Percentiles rank a stretch among this genome's conserved stretches.
These are phyloP conservation scores for Cheiracanthium punctorium DNA, from an alignment of 2,888 invertebrate species.

Conservation along the genomic window DNA sequence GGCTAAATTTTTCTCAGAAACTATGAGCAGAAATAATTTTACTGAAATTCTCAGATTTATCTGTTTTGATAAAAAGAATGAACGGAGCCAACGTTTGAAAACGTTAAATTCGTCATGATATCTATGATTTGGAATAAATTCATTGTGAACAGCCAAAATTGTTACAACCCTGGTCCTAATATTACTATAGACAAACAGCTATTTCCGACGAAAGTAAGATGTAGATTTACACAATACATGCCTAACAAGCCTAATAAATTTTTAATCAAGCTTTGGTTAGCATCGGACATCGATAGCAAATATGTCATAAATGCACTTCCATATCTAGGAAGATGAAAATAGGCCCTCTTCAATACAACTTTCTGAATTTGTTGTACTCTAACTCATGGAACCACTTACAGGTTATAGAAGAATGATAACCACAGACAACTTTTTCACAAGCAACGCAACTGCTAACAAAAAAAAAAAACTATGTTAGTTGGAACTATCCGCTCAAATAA, in stretches of 20 bases:
- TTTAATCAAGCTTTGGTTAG: conserved; percentile 19
- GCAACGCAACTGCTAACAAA: neutral
- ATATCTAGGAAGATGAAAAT: conserved; percentile 15
- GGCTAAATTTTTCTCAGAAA: neutral
- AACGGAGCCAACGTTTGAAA: neutral
- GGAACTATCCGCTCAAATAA: conserved; percentile 17
- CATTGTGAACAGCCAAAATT: conserved; percentile 23
- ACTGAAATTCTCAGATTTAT: conserved; percentile 24
- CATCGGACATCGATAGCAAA: conserved; percentile 1
- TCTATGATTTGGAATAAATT: conserved; percentile 9
- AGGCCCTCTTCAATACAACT: neutral
- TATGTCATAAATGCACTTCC: conserved; percentile 22
- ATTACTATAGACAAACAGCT: conserved; percentile 12
- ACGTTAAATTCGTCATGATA: conserved; percentile 20
- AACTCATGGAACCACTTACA: neutral
- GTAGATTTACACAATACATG: too few relatives aligned
- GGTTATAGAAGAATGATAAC: neutral
- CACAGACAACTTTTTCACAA: neutral
- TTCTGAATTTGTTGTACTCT: conserved; percentile 3
- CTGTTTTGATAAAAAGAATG: neutral
- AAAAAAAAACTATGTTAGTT: neutral
- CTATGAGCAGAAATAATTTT: conserved; percentile 22
- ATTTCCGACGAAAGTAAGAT: conserved; percentile 22
- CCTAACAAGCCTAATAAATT: too few relatives aligned
- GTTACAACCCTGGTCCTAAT: neutral